Evolutionary conservation across 2,888 invertebrate genomes (phyloP), one percentile per base, ranked within the genome.

Genomic region (Unio pictorum): DNA sequence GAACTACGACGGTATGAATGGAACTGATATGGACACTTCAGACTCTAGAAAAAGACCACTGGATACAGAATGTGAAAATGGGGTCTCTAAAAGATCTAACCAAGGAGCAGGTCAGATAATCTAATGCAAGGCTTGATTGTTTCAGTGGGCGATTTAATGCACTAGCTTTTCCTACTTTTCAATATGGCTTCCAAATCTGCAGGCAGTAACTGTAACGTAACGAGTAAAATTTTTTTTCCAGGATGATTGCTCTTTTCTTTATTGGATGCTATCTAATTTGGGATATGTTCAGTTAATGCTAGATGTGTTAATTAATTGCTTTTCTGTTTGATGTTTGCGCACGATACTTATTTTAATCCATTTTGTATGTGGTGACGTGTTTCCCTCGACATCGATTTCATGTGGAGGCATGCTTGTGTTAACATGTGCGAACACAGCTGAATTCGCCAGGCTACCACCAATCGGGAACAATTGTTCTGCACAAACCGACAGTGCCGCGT

Each of bases 41-140:
- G 89, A 89, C 84, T 89, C 89, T 74, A 83, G 89, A 78, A 89
- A 89, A 88, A 83, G 89, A 80, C 89, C 89, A 75, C 84, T 89
- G 80, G 89, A 89, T 82, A 87, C 86, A 73, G 89, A 89, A 80
- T 81, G 83, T 78, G 89, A 89, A 76, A 87, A 85, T 80, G 88
- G 89, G 81, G 86, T 86, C 81, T 86, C 87, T 77, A 89, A 89
- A 80, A 79, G 88, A 83, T 88, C 88, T 78, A 89, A 89, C 82
- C 88, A 86, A 84, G 88, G 89, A 78, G 86, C 82, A 86, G 88
- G 88, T 89, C 82, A 84, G 86, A 73, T 74, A 76, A 78, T 74
- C 78, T 83, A 75, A 78, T 80, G 74, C 78, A 72, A 80, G 79
- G 74, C 83, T 73, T 76, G 69, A 74, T 79, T 76, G 69, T 77